Percentiles rank a stretch among this genome's conserved stretches.
Conservation (phyloP, 2,113 vertebrate genomes). For the Myrmecobius fasciatus region DNA sequence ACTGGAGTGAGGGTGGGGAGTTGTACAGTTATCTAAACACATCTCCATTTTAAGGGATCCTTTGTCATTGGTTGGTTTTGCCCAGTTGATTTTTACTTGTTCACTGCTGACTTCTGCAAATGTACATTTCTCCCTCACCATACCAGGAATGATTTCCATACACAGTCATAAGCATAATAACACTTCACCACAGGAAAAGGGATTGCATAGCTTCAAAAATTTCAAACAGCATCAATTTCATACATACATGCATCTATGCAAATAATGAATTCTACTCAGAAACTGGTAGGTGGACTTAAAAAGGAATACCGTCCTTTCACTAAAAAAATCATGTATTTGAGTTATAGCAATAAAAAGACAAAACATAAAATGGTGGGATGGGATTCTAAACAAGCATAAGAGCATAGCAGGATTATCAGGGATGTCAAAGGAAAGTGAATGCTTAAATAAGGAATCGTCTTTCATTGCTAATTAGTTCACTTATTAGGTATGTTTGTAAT, state of each 20-base stretch:
- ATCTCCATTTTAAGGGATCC: neutral
- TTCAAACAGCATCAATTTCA: slow-evolving; percentile 85
- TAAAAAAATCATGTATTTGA: slow-evolving; percentile 72
- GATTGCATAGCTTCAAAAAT: slow-evolving; percentile 66
- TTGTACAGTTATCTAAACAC: neutral
- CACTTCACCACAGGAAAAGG: slow-evolving; percentile 86
- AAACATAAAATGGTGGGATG: slow-evolving; percentile 79
- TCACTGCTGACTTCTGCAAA: neutral
- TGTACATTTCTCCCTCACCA: neutral
- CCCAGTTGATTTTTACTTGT: neutral
- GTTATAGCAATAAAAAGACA: slow-evolving; percentile 81
- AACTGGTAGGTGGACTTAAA: slow-evolving; percentile 52
- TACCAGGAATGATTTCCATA: neutral
- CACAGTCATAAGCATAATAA: neutral
- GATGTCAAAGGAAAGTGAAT: slow-evolving; percentile 84
- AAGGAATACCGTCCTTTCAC: slow-evolving; percentile 84
- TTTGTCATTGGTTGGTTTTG: neutral
- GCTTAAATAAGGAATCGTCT: slow-evolving; percentile 82
- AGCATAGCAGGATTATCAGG: slow-evolving; percentile 89
- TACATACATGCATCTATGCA: slow-evolving; percentile 36
- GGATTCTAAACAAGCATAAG: slow-evolving; percentile 83
- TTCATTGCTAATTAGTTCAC: slow-evolving; percentile 75
- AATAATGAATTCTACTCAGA: neutral
- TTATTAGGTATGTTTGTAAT: slow-evolving; percentile 60
- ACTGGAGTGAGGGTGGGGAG: neutral